Base-by-base conservation (phyloP, 2,797 vertebrate genomes). In the Anas acuta region DNA sequence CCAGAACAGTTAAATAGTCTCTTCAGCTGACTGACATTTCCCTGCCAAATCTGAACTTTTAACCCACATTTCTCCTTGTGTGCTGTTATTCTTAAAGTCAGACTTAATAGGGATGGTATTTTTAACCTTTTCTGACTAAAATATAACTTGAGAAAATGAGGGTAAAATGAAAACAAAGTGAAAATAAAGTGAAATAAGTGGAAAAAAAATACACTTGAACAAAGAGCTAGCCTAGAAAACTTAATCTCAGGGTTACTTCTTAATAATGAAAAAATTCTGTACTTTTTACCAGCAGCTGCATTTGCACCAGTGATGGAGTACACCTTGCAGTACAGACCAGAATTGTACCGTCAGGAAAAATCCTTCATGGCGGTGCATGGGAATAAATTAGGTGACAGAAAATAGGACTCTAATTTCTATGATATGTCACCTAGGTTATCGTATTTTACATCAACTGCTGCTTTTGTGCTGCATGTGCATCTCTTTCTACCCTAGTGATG, bases 11-110 rank as follows among this genome's bases (percentile, higher is more conserved):
- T 95, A 95, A 95, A 96, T 96, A 93, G 78, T 94, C 58, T 87
- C 76, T 93, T 77, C 58, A 66, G 45, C 60, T 92, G 93, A 96
- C 72, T 95, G 96, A 96, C 96, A 94, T 87, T 89, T 95, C 76
- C 81, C 93, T 95, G 86, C 89, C 88, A 94, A 74, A 94, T 90
- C 65, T 97, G 95, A 97, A 96, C 96, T 96, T 95, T 93, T 94
- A 96, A 92, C 92, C 90, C 81, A 43, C 75, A 10, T 62, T 65
- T 33, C 62, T 95, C 70, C 75, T 83, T 33, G 32, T 35, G 25
- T 64, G 83, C 53, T 74, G 13, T 60, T 92, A 60, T n/a, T 89
- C 74, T 94, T 93, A 70, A 61, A 96, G 51, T 77, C 69, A 92
- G 75, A 53, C 28, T 90, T 92, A 88, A 56, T 25, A 30, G 41